Conservation (phyloP, 2,888 invertebrate species). For the Altica lythri region DNA sequence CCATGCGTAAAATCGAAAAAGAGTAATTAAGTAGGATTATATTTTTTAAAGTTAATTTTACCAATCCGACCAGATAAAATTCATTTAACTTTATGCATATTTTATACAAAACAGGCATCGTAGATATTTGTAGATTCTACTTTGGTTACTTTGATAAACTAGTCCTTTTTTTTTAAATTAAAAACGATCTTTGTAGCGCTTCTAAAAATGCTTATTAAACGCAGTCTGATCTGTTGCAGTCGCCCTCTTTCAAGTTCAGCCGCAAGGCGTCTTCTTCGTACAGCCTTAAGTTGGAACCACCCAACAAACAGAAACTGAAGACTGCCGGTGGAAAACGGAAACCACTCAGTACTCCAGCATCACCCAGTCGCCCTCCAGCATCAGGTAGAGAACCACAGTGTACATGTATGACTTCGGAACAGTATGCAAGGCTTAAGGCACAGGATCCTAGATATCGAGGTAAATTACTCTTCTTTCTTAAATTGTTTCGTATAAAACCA, state of each 20-base stretch:
- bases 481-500: too few species aligned
- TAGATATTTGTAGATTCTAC: too few species aligned
- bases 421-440: constrained; percentile 81
- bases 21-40: too few species aligned
- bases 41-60: too few species aligned
- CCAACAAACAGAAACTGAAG: constrained; percentile 84
- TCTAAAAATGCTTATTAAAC: constrained; percentile 53
- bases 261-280: constrained; percentile 97
- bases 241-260: constrained; percentile 96
- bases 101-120: too few species aligned
- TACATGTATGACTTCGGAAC: constrained; percentile 94
- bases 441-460: constrained; percentile 83
- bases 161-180: too few species aligned
- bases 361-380: constrained; percentile 71
- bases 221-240: constrained; percentile 78
- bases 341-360: constrained; percentile 77
- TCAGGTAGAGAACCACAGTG: constrained; percentile 82
- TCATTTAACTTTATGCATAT: too few species aligned
- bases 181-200: too few species aligned
- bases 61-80: too few species aligned
- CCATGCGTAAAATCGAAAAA: too few species aligned
- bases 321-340: constrained; percentile 82
- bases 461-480: too few species aligned
- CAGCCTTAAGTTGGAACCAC: constrained; percentile 91
- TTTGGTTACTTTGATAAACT: too few species aligned